phyloP scores from a whole-genome alignment of 2,888 invertebrate genomes.

The Coenonympha glycerion region DNA sequence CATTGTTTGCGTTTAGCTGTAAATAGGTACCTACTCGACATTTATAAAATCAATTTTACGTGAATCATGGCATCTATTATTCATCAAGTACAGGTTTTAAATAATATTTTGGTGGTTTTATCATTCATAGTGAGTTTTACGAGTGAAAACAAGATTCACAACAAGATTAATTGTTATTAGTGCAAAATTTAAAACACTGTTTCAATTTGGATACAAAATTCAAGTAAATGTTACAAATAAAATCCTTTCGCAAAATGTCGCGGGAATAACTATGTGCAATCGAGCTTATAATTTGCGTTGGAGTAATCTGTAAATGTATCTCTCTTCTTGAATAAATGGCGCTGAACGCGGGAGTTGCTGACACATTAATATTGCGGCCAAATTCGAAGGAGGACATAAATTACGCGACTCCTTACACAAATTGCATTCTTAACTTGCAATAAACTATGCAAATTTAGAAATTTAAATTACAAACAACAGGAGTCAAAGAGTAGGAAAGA shows the following conservation, averaged over 20 bases:
- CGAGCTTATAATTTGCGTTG: slow-evolving; percentile 9
- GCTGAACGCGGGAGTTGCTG: slow-evolving; percentile 24
- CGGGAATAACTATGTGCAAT: neutral
- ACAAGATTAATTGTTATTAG: too few relatives aligned
- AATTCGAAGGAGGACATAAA: slow-evolving; percentile 44
- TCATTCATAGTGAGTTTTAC: too few relatives aligned
- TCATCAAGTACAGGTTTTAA: too few relatives aligned
- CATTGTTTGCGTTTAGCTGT: neutral
- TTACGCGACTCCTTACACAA: slow-evolving; percentile 47
- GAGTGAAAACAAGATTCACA: too few relatives aligned
- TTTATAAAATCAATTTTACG: too few relatives aligned
- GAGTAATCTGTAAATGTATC: slow-evolving; percentile 19
- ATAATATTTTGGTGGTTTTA: too few relatives aligned
- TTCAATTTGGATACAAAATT: neutral
- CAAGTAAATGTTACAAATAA: neutral
- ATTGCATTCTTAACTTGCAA: slow-evolving; percentile 63
- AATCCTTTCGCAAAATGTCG: neutral
- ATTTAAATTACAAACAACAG: slow-evolving; percentile 63
- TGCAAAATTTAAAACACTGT: too few relatives aligned
- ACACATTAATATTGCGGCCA: slow-evolving; percentile 33
- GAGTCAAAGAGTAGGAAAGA: slow-evolving; percentile 24
- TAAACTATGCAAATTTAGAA: slow-evolving; percentile 64
- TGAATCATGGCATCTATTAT: too few relatives aligned
- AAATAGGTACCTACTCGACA: neutral
- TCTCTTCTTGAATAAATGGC: slow-evolving; percentile 26